Percentiles rank a stretch among this genome's conserved stretches.
phyloP scores from a whole-genome alignment of 2,113 vertebrate species.

The Poeciliopsis turrubarensis region DNA sequence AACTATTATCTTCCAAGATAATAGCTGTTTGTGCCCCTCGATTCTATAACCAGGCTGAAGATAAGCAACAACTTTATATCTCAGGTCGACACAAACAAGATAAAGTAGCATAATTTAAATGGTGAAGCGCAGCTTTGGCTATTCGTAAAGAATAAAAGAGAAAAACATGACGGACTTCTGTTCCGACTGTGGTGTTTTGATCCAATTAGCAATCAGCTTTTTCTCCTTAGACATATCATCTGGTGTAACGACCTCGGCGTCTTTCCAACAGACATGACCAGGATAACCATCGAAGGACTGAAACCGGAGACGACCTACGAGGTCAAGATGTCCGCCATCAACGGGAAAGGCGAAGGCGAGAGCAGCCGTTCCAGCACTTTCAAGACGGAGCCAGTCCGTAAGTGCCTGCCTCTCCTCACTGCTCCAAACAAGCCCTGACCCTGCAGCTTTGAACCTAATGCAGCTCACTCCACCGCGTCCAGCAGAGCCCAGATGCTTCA shows the following conservation, averaged over 20 bases:
- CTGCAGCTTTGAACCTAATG: slow-evolving; percentile 36
- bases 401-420: slow-evolving; percentile 73
- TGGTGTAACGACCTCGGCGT: slow-evolving; percentile 6
- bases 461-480: slow-evolving; percentile 31
- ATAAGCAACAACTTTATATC: background rate
- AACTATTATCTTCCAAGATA: background rate
- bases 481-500: slow-evolving; percentile 48
- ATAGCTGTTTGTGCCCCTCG: background rate
- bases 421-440: slow-evolving; percentile 29
- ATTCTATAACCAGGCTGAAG: background rate
- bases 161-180: background rate
- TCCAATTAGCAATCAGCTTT: background rate
- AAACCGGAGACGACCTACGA: slow-evolving; percentile 90
- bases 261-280: slow-evolving; percentile 62
- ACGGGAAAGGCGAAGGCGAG: slow-evolving; percentile 94
- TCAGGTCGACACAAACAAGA: background rate
- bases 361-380: slow-evolving; percentile 83
- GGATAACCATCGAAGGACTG: slow-evolving; percentile 87
- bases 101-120: background rate
- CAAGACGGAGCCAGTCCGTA: slow-evolving; percentile 96
- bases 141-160: background rate
- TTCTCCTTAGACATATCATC: too few relatives aligned
- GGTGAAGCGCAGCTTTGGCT: background rate
- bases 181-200: too few relatives aligned
- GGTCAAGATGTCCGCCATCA: slow-evolving; percentile 90